Evolutionary conservation across 2,797 vertebrate species (phyloP).

Genomic region (Sphenopsis melanotis): DNA sequence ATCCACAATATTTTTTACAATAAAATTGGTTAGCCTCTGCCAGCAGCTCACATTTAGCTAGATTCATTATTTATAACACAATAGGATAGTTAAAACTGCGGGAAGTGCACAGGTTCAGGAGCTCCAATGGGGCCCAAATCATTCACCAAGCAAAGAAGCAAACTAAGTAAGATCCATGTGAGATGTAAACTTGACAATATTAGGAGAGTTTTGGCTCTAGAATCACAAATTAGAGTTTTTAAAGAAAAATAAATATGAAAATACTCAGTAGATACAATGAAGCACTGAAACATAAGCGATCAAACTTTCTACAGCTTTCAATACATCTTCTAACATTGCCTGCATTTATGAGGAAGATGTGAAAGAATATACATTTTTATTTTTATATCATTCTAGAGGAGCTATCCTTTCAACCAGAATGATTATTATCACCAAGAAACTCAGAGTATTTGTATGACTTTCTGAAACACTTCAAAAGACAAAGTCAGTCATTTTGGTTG

Average conservation of each 20-base stretch:
- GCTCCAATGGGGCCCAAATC: background rate
- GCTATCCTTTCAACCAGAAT: background rate
- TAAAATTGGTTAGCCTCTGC: background rate
- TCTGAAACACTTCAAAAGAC: background rate
- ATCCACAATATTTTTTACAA: background rate
- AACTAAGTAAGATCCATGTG: background rate
- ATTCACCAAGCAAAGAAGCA: background rate
- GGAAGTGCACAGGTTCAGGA: background rate
- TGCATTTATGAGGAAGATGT: background rate
- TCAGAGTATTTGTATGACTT: background rate
- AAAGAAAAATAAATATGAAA: background rate
- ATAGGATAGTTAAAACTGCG: background rate
- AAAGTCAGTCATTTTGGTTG: background rate
- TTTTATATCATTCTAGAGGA: background rate
- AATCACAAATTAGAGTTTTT: background rate
- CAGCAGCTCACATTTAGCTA: background rate
- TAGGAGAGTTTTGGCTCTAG: background rate
- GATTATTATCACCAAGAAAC: background rate
- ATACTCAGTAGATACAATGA: background rate
- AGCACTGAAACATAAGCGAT: background rate
- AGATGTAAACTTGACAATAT: background rate
- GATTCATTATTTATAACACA: conserved; percentile 1
- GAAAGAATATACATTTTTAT: background rate
- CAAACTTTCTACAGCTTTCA: background rate
- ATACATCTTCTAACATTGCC: background rate